These are phyloP conservation scores for Rhynchopsitta pachyrhyncha DNA, from an alignment of 2,113 vertebrate genomes.

Conservation along the genomic window DNA sequence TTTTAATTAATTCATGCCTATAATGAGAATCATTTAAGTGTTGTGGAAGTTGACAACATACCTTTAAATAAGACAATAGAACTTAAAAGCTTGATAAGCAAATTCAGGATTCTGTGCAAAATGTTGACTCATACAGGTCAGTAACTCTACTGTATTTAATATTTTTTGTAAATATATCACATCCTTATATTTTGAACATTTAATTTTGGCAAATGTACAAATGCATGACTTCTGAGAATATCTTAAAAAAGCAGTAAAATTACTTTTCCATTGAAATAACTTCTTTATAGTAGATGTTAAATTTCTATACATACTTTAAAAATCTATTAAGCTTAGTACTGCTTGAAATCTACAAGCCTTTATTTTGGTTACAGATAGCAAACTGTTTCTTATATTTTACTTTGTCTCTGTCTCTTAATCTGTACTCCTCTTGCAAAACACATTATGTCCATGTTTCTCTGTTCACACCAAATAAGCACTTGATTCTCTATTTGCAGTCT, in stretches of 20 bases:
- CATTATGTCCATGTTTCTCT: background rate
- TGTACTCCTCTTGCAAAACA: background rate
- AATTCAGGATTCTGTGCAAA: background rate
- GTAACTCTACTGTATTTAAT: background rate
- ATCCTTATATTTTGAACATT: background rate
- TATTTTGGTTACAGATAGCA: background rate
- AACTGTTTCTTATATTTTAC: background rate
- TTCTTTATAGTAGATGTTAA: background rate
- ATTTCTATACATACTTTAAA: background rate
- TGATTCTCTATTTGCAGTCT: background rate
- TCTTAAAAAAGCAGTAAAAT: background rate
- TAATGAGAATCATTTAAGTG: background rate
- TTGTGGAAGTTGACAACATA: background rate
- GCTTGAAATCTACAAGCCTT: background rate
- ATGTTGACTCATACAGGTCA: background rate
- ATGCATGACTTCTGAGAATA: background rate
- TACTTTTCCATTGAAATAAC: background rate
- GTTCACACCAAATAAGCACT: background rate
- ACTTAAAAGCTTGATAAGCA: background rate
- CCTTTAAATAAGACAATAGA: background rate
- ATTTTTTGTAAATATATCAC: background rate
- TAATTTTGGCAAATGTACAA: background rate
- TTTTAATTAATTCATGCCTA: background rate
- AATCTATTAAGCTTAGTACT: background rate
- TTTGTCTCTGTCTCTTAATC: background rate